Conservation (phyloP, 2,888 invertebrate species). For the Hecatera dysodea region DNA sequence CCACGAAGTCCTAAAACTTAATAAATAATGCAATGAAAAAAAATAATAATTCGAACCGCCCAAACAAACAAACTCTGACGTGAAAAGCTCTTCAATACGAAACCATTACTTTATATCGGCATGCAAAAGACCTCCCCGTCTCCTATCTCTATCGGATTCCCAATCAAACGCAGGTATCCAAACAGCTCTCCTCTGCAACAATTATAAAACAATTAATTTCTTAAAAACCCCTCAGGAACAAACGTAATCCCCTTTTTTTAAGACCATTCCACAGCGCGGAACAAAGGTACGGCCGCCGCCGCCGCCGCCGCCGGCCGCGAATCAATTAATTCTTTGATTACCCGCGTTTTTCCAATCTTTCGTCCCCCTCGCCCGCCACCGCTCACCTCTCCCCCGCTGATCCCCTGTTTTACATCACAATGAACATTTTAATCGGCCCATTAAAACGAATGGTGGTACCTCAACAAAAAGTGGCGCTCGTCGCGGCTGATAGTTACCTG, state of each 20-base stretch:
- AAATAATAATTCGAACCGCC: not conserved
- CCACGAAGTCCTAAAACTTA: not conserved
- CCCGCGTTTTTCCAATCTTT: constrained; percentile 70
- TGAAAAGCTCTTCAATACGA: constrained; percentile 12
- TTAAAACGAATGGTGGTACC: constrained; percentile 61
- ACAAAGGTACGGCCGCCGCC: constrained; percentile 47
- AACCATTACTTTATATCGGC: constrained; percentile 30
- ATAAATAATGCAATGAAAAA: not conserved
- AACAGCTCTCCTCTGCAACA: constrained; percentile 44
- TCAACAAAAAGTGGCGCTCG: constrained; percentile 39
- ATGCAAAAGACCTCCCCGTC: not conserved
- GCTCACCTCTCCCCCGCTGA: constrained; percentile 18
- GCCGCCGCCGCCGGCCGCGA: constrained; percentile 62
- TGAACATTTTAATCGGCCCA: constrained; percentile 72
- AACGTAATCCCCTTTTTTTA: constrained; percentile 59
- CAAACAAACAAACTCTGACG: not conserved
- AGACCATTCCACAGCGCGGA: constrained; percentile 39
- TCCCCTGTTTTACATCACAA: constrained; percentile 67
- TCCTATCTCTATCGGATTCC: not conserved
- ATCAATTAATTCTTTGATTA: constrained; percentile 79
- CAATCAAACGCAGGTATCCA: constrained; percentile 41
- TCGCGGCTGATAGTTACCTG: constrained; percentile 37
- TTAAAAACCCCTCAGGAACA: constrained; percentile 50
- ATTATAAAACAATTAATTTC: constrained; percentile 64
- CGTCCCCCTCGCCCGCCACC: constrained; percentile 7